Base-by-base conservation (phyloP, 2,797 vertebrate genomes). In the Phoeniculus purpureus region DNA sequence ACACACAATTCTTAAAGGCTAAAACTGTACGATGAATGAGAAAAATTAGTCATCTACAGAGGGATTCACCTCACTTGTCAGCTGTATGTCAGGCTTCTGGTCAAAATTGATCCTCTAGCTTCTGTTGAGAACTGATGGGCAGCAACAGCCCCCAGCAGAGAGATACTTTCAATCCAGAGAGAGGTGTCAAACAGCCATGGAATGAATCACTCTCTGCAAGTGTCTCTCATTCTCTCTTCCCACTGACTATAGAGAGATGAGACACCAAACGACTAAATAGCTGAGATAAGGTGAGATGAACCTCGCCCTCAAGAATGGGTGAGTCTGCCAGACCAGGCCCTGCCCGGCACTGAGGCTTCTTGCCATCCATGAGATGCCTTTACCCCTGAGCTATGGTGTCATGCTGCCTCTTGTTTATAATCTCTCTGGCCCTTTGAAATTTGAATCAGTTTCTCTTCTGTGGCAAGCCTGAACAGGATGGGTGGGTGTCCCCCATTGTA, bases 201-300 rank as follows among this genome's bases (percentile, higher is more conserved):
- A 94, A 93, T 90, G 87, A 96, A 92, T 93, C 93, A 91, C 56
- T 72, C 87, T 81, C 70, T 67, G 87, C 93, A 93, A 91, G 94
- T 94, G 94, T 84, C 85, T 86, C 87, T 62, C 85, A 71, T 81
- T 93, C 70, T 83, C 48, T 91, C 74, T 79, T 91, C 70, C 52
- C 71, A 54, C 78, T 65, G 76, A 72, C 85, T 83, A 74, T 1
- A 65, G 62, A 92, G 50, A 77, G 50, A 85, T 4, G 17, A 91
- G 76, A 88, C 92, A 91, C 10, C 62, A 91, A 89, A 78, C 48
- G 34, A 83, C 82, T 78, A 62, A 87, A 78, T 29, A 87, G 61
- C 83, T 79, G 62, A 88, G 83, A 94, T 93, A 95, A 93, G 81
- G 85, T 52, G 71, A 95, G 90, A 91, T 76, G 64, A 94, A 86